phyloP scores from a whole-genome alignment of 2,888 invertebrate genomes.

The Drosophila austrosaltans region DNA sequence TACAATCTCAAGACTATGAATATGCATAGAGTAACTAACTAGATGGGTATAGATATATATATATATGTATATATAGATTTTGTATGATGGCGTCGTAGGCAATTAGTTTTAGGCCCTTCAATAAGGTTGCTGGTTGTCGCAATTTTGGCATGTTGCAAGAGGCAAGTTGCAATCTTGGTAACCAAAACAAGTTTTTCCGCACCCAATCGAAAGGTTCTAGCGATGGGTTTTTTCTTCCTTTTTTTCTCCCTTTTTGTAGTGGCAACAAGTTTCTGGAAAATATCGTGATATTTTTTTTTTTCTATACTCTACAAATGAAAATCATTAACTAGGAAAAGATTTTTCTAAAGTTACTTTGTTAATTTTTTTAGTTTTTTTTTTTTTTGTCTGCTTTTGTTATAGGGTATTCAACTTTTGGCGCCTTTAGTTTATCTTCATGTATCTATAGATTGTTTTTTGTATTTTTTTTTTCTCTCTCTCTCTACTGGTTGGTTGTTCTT shows the following conservation, averaged over 20 bases:
- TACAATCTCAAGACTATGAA: constrained; percentile 62
- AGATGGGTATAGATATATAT: too few relatives aligned
- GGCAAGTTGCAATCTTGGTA: constrained; percentile 57
- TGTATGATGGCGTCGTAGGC: not conserved
- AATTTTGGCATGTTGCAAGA: constrained; percentile 55
- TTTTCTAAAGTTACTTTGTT: too few relatives aligned
- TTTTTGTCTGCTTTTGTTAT: not conserved
- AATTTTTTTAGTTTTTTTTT: too few relatives aligned
- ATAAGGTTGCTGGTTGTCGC: constrained; percentile 12
- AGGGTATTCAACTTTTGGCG: constrained; percentile 20
- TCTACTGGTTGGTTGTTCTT: constrained; percentile 25
- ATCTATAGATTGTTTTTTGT: constrained; percentile 35
- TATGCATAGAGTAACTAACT: constrained; percentile 52
- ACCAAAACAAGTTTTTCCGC: constrained; percentile 62
- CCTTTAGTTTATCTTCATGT: constrained; percentile 54
- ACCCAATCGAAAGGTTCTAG: constrained; percentile 32
- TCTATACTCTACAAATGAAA: not conserved
- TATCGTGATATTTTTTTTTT: not conserved
- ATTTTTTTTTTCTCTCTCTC: not conserved
- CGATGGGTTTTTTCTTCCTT: constrained; percentile 8
- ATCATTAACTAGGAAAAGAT: too few relatives aligned
- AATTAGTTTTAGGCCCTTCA: constrained; percentile 43
- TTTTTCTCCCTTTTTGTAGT: not conserved
- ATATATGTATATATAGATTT: not conserved
- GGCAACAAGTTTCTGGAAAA: not conserved